Conservation (phyloP, 2,888 invertebrate genomes). For the Salpingus planirostris region DNA sequence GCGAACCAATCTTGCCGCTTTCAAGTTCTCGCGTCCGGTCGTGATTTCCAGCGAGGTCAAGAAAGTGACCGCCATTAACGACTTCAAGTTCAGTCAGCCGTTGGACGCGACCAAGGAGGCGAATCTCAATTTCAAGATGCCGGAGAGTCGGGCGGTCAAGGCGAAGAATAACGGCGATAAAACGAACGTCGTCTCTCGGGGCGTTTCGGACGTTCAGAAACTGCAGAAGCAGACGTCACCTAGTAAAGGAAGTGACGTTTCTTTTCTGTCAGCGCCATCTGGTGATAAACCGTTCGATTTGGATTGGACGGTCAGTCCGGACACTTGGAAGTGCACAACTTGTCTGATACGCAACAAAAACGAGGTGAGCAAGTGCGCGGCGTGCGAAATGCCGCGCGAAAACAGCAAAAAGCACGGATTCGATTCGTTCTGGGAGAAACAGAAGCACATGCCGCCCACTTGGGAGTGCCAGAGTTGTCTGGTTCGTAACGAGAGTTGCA, state of each 20-base stretch:
- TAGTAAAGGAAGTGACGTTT: constrained; percentile 25
- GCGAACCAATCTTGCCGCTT: constrained; percentile 29
- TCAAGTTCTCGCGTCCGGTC: constrained; percentile 48
- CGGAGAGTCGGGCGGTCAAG: constrained; percentile 21
- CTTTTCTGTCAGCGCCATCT: constrained; percentile 18
- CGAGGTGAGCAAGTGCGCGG: constrained; percentile 43
- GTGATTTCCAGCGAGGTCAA: constrained; percentile 39
- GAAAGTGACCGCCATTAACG: constrained; percentile 43
- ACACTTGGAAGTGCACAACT: constrained; percentile 57
- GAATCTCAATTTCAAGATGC: constrained; percentile 9
- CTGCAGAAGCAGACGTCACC: constrained; percentile 3
- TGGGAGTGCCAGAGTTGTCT: constrained; percentile 53
- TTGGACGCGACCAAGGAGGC: no score
- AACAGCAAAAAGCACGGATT: constrained; percentile 45
- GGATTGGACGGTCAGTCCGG: no score
- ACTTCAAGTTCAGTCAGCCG: constrained; percentile 52
- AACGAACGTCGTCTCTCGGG: constrained; percentile 48
- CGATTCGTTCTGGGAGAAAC: constrained; percentile 42
- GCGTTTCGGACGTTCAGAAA: no score
- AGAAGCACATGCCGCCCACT: constrained; percentile 39
- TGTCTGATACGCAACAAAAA: constrained; percentile 54
- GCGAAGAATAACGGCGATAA: constrained; percentile 28
- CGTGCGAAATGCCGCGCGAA: constrained; percentile 46
- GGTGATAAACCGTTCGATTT: constrained; percentile 31
- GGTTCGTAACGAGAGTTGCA: constrained; percentile 44